These are phyloP conservation scores for Hyposoter didymator DNA, from an alignment of 2,888 invertebrate genomes.

Conservation along the genomic window DNA sequence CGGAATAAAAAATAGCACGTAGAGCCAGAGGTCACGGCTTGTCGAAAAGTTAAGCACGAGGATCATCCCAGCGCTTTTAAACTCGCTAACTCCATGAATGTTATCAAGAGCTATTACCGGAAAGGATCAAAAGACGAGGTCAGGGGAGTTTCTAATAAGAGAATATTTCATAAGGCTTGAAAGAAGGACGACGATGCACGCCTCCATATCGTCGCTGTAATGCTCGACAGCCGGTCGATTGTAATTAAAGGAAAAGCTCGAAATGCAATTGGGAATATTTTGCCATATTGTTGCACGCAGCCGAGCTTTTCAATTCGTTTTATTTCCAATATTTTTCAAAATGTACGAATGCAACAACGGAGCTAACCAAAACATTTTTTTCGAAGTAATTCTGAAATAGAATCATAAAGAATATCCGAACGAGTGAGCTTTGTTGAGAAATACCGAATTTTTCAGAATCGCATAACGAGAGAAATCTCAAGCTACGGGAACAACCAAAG, in stretches of 20 bases:
- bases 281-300: background rate
- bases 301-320: background rate
- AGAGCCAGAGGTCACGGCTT: slow-evolving; percentile 1
- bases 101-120: slow-evolving; percentile 48
- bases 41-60: slow-evolving; percentile 50
- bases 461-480: background rate
- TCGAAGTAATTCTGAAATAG: background rate
- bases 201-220: background rate
- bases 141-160: slow-evolving; percentile 32
- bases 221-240: background rate
- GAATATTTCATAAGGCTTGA: slow-evolving; percentile 31
- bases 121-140: background rate
- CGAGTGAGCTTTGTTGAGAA: background rate
- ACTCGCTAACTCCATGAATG: slow-evolving; percentile 2
- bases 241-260: background rate
- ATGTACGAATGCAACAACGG: background rate
- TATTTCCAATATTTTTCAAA: background rate
- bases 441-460: background rate
- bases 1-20: background rate
- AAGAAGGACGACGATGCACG: background rate
- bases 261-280: background rate
- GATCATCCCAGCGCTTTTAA: slow-evolving; percentile 41
- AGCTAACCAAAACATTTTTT: background rate
- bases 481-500: too few species aligned
- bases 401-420: background rate